Evolutionary conservation across 1,140 invertebrate genomes (phyloP).

Genomic region (Asbolus verrucosus): DNA sequence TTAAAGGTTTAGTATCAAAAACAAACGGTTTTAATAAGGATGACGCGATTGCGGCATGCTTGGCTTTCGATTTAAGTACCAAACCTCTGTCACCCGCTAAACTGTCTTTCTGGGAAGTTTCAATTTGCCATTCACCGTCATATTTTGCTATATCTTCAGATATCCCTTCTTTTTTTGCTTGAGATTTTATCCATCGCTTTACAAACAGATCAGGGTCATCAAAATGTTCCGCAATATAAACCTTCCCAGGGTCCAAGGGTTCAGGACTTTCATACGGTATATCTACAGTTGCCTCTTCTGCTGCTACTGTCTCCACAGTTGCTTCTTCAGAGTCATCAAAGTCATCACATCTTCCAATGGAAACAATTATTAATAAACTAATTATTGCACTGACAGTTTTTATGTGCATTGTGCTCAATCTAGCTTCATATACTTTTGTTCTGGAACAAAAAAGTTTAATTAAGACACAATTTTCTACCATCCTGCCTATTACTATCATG

Average conservation of each 20-base stretch:
- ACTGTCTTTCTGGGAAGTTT: conserved; percentile 79
- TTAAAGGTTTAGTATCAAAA: conserved; percentile 88
- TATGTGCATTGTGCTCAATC: neutral
- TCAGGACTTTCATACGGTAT: conserved; percentile 70
- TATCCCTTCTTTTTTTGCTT: conserved; percentile 93
- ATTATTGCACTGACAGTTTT: conserved; percentile 1
- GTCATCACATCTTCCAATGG: neutral
- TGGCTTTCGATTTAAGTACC: conserved; percentile 94
- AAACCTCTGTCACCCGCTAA: conserved; percentile 89
- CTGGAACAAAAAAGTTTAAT: conserved; percentile 31
- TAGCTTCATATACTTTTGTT: conserved; percentile 29
- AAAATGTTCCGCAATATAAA: conserved; percentile 91
- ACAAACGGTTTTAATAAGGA: conserved; percentile 84
- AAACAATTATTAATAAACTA: conserved; percentile 19
- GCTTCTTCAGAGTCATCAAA: conserved; percentile 61
- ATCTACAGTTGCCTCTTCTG: conserved; percentile 51
- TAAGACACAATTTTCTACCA: too few relatives aligned
- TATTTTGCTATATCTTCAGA: conserved; percentile 95
- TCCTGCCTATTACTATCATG: too few relatives aligned
- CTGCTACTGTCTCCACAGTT: conserved; percentile 58
- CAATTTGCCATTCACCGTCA: conserved; percentile 88
- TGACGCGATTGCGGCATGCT: conserved; percentile 95
- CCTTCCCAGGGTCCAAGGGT: conserved; percentile 68
- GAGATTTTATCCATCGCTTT: conserved; percentile 87
- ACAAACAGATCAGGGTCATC: conserved; percentile 82